phyloP scores from a whole-genome alignment of 2,888 invertebrate species.

The Anticlea derivata region DNA sequence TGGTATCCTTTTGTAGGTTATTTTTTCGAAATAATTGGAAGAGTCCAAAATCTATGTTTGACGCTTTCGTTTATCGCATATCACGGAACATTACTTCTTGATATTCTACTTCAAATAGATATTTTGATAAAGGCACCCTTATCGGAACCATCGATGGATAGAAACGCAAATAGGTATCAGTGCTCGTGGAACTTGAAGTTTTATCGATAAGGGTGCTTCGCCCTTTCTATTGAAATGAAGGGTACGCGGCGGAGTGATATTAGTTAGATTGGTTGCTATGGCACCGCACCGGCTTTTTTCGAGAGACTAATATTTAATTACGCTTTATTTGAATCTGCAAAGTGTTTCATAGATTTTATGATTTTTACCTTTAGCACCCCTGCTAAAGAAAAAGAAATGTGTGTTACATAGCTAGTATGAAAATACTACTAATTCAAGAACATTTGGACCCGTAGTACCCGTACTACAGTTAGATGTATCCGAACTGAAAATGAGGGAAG shows the following conservation, averaged over 20 bases:
- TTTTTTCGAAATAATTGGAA: too few species aligned
- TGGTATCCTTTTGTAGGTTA: too few species aligned
- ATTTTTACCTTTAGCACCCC: too few species aligned
- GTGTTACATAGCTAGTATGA: too few species aligned
- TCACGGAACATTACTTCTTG: conserved; percentile 24
- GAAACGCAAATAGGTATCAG: conserved; percentile 51
- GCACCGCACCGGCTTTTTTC: conserved; percentile 7
- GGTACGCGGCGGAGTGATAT: conserved; percentile 41
- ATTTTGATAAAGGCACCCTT: conserved; percentile 36
- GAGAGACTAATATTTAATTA: too few species aligned
- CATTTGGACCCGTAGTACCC: too few species aligned
- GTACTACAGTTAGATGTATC: too few species aligned
- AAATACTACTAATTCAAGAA: too few species aligned
- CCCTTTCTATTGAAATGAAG: conserved; percentile 45
- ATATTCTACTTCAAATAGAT: conserved; percentile 39
- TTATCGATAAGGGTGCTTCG: conserved; percentile 52
- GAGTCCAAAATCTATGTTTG: conserved; percentile 27
- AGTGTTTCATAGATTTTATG: too few species aligned
- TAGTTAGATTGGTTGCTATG: conserved; percentile 44
- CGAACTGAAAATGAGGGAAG: too few species aligned
- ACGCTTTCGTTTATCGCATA: conserved; percentile 21
- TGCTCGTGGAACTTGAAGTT: conserved; percentile 52
- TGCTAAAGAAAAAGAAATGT: too few species aligned
- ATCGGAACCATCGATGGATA: conserved; percentile 52
- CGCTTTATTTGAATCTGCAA: too few species aligned